Evolutionary conservation across 2,797 vertebrate species (phyloP), one percentile per base, ranked within the genome.

Genomic region (Peromyscus aztecus): DNA sequence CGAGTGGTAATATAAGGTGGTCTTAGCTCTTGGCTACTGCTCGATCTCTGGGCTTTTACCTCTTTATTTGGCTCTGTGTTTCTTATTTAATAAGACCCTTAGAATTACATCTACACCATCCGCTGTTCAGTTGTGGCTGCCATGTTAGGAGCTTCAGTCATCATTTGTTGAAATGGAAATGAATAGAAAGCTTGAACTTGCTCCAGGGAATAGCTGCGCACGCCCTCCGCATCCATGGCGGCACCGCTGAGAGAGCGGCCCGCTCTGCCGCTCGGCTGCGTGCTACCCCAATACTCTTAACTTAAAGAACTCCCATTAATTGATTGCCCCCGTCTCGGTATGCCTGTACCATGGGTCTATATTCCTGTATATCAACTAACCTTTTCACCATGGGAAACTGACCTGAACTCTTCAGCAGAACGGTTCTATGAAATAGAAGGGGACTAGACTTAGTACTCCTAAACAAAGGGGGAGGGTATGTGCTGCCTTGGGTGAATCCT

Each of bases 121-220:
- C 95, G 98, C 86, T 98, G 98, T 90, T 98, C 98, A 1, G 94
- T 92, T 86, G 90, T 73, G 46, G 96, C 49, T n/a, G 98, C 98
- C 97, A 98, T 23, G 40, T 1, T 95, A 13, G 98, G 98, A 3
- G 95, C 97, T 1, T 98, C 98, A 10, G 98, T 96, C 98, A 98
- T 98, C 98, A 98, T 97, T 95, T 98, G 98, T 71, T 97, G 98
- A 96, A 98, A 98, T 0, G 98, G 98, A 85, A 98, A 98, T 0
- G 98, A 57, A 95, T 98, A 98, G 96, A 99, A 98, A 0, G 98
- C 97, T 94, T 98, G 98, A 94, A 98, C 97, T 92, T 98, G 98
- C 95, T 98, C 98, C 94, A 99, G 97, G 34, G 98, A 98, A 40
- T 96, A 98, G 61, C 99, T 99, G 52, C 52, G 2, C 52, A 55